Conservation (phyloP, 1,140 invertebrate species). For the Lepeophtheirus salmonis region DNA sequence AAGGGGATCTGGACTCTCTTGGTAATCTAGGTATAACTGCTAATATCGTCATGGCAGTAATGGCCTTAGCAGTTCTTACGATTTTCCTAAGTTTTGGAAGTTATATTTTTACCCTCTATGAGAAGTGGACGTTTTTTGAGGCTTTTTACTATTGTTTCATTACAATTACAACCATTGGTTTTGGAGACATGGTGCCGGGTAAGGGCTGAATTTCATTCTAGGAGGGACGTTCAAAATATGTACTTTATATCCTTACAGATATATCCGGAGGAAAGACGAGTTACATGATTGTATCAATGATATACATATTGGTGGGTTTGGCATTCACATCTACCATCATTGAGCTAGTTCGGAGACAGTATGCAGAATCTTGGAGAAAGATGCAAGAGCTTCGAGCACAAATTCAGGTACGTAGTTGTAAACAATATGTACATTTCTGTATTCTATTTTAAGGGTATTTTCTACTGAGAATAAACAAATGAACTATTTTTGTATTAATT, state of each 20-base stretch:
- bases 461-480: no score
- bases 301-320: slow-evolving; percentile 81
- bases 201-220: slow-evolving; percentile 28
- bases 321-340: slow-evolving; percentile 86
- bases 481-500: no score
- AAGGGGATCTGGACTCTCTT: slow-evolving; percentile 3
- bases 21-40: neutral
- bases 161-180: slow-evolving; percentile 83
- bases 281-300: slow-evolving; percentile 68
- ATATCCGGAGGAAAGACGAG: slow-evolving; percentile 45
- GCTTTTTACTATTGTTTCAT: slow-evolving; percentile 87
- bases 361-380: slow-evolving; percentile 60
- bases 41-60: slow-evolving; percentile 10
- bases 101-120: slow-evolving; percentile 9
- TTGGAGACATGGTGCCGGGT: slow-evolving; percentile 77
- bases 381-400: slow-evolving; percentile 27
- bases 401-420: slow-evolving; percentile 28
- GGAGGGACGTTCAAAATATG: no score
- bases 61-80: neutral
- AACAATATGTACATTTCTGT: neutral
- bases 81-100: slow-evolving; percentile 13
- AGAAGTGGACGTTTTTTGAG: slow-evolving; percentile 71
- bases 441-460: no score
- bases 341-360: slow-evolving; percentile 61
- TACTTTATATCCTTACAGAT: neutral